These are phyloP conservation scores for Xestia rhomboidea DNA, from an alignment of 2,888 invertebrate species.

Conservation along the genomic window DNA sequence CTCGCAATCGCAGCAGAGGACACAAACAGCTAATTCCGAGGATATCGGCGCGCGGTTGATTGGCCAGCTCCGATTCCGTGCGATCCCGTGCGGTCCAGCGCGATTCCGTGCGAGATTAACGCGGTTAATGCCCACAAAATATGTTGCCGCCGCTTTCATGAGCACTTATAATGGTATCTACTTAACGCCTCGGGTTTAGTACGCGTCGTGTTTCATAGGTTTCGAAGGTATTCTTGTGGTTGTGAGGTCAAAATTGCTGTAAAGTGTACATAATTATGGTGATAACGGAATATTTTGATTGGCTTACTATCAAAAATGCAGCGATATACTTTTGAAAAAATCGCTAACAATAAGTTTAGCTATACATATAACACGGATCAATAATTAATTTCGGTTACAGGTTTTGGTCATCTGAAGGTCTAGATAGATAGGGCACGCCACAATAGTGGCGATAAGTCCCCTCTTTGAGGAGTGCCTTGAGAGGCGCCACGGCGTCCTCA, in stretches of 20 bases:
- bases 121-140: slow-evolving; percentile 58
- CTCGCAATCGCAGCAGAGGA: slow-evolving; percentile 1
- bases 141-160: slow-evolving; percentile 46
- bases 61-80: slow-evolving; percentile 33
- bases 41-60: slow-evolving; percentile 39
- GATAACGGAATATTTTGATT: not conserved
- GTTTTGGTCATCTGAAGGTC: not conserved
- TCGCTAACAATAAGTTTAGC: too few relatives aligned
- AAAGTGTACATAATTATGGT: not conserved
- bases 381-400: not conserved
- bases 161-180: slow-evolving; percentile 29
- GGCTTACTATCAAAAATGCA: too few relatives aligned
- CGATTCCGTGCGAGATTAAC: slow-evolving; percentile 51
- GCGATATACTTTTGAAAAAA: not conserved
- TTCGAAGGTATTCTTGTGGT: not conserved
- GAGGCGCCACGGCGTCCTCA: too few relatives aligned
- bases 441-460: too few relatives aligned
- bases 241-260: not conserved
- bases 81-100: slow-evolving; percentile 9
- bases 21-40: slow-evolving; percentile 40
- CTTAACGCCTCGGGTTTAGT: slow-evolving; percentile 20
- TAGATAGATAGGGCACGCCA: too few relatives aligned
- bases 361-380: not conserved
- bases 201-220: slow-evolving; percentile 1
- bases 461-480: too few relatives aligned